These are phyloP conservation scores for Rana temporaria DNA, from an alignment of 2,113 vertebrate species.

Conservation along the genomic window DNA sequence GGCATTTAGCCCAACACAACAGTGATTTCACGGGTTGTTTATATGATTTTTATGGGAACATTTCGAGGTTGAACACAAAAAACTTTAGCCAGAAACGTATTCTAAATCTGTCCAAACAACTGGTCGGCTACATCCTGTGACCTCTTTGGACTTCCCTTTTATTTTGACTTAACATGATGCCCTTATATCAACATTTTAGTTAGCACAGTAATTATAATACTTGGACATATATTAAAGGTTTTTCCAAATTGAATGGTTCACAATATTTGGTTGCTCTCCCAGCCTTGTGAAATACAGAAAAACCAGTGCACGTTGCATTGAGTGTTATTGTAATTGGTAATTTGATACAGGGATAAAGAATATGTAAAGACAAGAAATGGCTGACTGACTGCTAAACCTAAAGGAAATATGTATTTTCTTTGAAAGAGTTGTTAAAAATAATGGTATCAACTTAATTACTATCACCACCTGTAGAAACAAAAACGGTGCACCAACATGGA, in stretches of 20 bases:
- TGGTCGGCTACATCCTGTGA: slow-evolving; percentile 53
- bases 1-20: slow-evolving; percentile 54
- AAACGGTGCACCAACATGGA: no score
- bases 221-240: slow-evolving; percentile 55
- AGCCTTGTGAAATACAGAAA: slow-evolving; percentile 6
- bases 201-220: slow-evolving; percentile 56
- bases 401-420: no score
- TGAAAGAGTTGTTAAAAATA: no score
- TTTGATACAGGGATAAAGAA: no score
- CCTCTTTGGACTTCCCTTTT: slow-evolving; percentile 54
- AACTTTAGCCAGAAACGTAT: slow-evolving; percentile 49
- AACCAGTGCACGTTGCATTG: background rate
- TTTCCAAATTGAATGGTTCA: slow-evolving; percentile 16
- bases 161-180: slow-evolving; percentile 55
- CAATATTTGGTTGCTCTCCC: slow-evolving; percentile 25
- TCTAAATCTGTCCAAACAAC: slow-evolving; percentile 56
- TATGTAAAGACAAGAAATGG: no score
- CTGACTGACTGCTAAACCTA: no score
- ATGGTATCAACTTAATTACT: no score
- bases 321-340: background rate
- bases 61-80: slow-evolving; percentile 54
- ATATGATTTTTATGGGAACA: slow-evolving; percentile 57
- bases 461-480: no score
- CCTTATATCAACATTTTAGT: slow-evolving; percentile 55
- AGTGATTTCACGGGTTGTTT: slow-evolving; percentile 57